Evolutionary conservation across 1,140 invertebrate genomes (phyloP).

Genomic region (Latrodectus geometricus): DNA sequence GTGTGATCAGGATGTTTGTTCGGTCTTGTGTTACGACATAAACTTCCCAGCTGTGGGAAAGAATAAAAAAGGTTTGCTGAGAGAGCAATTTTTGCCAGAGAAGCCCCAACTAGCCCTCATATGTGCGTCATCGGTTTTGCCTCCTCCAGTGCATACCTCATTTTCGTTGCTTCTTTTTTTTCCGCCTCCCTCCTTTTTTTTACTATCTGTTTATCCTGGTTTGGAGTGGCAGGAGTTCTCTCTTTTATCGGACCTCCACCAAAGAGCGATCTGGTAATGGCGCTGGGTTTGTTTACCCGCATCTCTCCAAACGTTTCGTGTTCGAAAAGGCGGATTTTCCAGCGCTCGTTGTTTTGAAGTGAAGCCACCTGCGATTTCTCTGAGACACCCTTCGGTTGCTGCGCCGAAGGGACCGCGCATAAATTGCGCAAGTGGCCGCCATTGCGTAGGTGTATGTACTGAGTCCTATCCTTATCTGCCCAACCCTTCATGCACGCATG

Average conservation of each 20-base stretch:
- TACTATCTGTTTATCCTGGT: neutral
- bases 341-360: conserved; percentile 31
- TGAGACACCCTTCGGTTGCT: neutral
- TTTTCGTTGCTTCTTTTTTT: too few species aligned
- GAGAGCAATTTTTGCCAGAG: neutral
- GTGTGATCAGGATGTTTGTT: too few species aligned
- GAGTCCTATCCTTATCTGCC: too few species aligned
- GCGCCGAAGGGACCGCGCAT: neutral
- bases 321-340: conserved; percentile 37
- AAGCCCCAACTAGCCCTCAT: neutral
- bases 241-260: neutral
- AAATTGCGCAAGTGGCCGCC: neutral
- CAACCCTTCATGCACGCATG: too few species aligned
- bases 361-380: conserved; percentile 56
- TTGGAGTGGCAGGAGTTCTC: neutral
- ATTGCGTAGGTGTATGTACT: too few species aligned
- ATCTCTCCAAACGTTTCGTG: conserved; percentile 7
- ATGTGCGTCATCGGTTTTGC: conserved; percentile 32
- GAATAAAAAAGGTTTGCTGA: too few species aligned
- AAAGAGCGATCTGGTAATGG: conserved; percentile 31
- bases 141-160: neutral
- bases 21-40: too few species aligned
- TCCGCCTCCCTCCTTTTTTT: conserved; percentile 4
- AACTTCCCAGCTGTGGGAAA: too few species aligned
- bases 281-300: conserved; percentile 43